phyloP scores from a whole-genome alignment of 2,888 invertebrate genomes.

The Bellardia pandia region DNA sequence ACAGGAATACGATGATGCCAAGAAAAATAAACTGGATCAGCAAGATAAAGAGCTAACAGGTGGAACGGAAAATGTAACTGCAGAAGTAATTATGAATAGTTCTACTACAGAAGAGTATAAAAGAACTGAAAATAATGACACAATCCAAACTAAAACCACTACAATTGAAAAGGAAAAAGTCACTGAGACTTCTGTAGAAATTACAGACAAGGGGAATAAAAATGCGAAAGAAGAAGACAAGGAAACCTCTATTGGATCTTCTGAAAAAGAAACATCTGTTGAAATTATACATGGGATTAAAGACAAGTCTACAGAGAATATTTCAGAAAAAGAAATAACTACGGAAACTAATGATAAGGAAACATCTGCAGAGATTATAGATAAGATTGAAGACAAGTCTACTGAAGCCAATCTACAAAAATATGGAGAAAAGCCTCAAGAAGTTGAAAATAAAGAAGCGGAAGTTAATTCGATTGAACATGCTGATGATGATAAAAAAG shows the following conservation, averaged over 20 bases:
- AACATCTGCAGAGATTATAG: conserved; percentile 8
- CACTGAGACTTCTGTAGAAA: conserved; percentile 4
- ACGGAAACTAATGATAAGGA: conserved; percentile 24
- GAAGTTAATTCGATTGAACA: neutral
- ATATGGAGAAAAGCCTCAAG: neutral
- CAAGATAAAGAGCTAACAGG: neutral
- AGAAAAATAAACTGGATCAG: conserved; percentile 15
- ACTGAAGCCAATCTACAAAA: neutral
- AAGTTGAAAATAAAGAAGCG: neutral
- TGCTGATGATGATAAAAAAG: neutral
- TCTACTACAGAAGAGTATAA: conserved; percentile 70
- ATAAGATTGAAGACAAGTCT: neutral
- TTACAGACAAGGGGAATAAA: neutral
- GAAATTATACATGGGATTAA: too few species aligned
- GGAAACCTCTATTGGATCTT: too few species aligned
- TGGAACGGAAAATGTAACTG: conserved; percentile 22
- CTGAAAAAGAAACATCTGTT: too few species aligned
- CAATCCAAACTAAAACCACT: neutral
- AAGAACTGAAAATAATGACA: conserved; percentile 9
- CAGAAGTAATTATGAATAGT: conserved; percentile 69
- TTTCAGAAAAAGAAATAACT: neutral
- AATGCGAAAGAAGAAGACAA: too few species aligned
- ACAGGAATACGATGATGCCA: conserved; percentile 23
- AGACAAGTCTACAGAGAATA: neutral
- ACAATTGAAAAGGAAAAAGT: neutral